Conservation (phyloP, 2,888 invertebrate species). For the Microdon myrmicae region DNA sequence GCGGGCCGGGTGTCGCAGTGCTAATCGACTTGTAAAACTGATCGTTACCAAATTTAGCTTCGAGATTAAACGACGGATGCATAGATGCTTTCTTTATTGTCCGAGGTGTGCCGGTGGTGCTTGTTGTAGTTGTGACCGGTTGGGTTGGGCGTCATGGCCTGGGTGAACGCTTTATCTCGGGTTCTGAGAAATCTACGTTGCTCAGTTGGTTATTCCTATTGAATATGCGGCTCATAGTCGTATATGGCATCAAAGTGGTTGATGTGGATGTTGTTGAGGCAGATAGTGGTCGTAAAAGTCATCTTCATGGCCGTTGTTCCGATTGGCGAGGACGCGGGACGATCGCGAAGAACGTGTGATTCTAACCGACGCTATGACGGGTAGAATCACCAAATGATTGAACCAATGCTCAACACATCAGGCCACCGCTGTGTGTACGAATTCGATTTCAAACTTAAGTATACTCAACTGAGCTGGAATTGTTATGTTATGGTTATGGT, state of each 20-base stretch:
- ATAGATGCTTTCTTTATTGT: conserved; percentile 60
- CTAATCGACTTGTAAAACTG: conserved; percentile 56
- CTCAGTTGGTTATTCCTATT: conserved; percentile 58
- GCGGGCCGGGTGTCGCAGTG: conserved; percentile 33
- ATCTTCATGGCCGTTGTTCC: conserved; percentile 71
- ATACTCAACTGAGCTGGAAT: too few relatives aligned
- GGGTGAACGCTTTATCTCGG: conserved; percentile 47
- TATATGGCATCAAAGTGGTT: conserved; percentile 19
- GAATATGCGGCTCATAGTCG: conserved; percentile 14
- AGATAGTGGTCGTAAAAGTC: conserved; percentile 67
- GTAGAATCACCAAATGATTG: too few relatives aligned
- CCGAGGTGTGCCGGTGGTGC: conserved; percentile 52
- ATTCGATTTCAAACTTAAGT: too few relatives aligned
- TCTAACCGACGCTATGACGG: too few relatives aligned
- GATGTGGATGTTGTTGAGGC: conserved; percentile 55
- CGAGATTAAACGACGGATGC: conserved; percentile 63
- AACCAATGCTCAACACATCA: too few relatives aligned
- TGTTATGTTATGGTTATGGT: too few relatives aligned
- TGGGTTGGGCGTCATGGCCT: conserved; percentile 53
- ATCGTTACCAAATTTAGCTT: conserved; percentile 54
- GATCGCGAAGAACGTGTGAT: too few relatives aligned
- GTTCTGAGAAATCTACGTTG: conserved; percentile 60
- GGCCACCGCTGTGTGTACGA: too few relatives aligned
- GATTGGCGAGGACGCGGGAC: conserved; percentile 80
- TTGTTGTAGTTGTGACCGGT: conserved; percentile 10